phyloP scores from a whole-genome alignment of 2,888 invertebrate species.

The Diaphora mendica region DNA sequence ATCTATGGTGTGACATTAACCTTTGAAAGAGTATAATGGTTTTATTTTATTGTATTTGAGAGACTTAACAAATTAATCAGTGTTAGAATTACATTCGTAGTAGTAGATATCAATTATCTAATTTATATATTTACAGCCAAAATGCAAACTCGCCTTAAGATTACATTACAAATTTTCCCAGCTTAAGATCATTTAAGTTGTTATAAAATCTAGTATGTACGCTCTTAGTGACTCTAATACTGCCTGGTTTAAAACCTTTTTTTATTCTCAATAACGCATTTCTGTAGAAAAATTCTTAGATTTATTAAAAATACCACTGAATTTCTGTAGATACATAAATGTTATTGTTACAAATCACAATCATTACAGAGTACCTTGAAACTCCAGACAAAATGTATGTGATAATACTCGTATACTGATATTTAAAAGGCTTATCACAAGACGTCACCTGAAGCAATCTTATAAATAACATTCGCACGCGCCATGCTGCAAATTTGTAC shows the following conservation, averaged over 20 bases:
- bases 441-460: slow-evolving; percentile 3
- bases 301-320: neutral
- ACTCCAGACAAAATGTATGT: neutral
- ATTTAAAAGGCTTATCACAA: neutral
- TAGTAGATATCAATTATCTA: too few species aligned
- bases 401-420: neutral
- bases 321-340: neutral
- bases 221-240: too few species aligned
- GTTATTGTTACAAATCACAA: neutral
- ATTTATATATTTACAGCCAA: too few species aligned
- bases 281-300: neutral
- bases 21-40: neutral
- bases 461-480: slow-evolving; percentile 33
- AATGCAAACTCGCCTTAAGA: too few species aligned
- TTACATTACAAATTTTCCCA: too few species aligned
- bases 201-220: too few species aligned
- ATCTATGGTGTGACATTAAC: slow-evolving; percentile 26
- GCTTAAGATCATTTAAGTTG: too few species aligned
- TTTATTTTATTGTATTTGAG: too few species aligned
- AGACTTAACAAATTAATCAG: too few species aligned
- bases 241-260: too few species aligned
- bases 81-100: too few species aligned
- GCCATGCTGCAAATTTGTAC: slow-evolving; percentile 23
- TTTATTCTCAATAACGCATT: too few species aligned
- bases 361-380: neutral